Conservation (phyloP, 2,113 vertebrate genomes). For the Sturnira hondurensis region DNA sequence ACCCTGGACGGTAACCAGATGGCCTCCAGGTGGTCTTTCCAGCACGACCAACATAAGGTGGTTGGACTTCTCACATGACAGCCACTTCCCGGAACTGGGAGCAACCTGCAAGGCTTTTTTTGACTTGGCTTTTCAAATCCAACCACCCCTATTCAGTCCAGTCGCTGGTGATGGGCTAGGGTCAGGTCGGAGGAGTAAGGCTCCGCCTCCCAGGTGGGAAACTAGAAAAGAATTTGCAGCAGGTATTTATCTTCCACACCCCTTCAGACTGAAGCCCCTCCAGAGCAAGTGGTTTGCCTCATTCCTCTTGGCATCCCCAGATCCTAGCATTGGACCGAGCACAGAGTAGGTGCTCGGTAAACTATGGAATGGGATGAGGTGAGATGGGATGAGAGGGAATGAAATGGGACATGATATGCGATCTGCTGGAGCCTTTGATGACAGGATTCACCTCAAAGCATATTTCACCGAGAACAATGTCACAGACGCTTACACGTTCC, state of each 20-base stretch:
- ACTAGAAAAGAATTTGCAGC: background rate
- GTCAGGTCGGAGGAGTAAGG: background rate
- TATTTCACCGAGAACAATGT: background rate
- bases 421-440: background rate
- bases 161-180: background rate
- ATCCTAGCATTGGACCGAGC: background rate
- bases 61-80: background rate
- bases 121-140: background rate
- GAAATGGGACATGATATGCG: background rate
- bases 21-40: background rate
- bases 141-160: background rate
- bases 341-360: background rate
- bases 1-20: background rate
- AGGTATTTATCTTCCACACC: background rate
- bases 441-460: background rate
- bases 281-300: background rate
- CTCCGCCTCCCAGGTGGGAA: background rate
- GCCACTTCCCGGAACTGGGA: background rate
- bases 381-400: background rate
- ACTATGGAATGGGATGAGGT: background rate
- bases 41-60: background rate
- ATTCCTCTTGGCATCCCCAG: background rate
- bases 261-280: background rate
- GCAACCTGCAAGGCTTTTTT: background rate
- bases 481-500: background rate